Percentiles rank a stretch among this genome's conserved stretches.
phyloP scores from a whole-genome alignment of 1,140 invertebrate genomes.

The Linepithema humile region DNA sequence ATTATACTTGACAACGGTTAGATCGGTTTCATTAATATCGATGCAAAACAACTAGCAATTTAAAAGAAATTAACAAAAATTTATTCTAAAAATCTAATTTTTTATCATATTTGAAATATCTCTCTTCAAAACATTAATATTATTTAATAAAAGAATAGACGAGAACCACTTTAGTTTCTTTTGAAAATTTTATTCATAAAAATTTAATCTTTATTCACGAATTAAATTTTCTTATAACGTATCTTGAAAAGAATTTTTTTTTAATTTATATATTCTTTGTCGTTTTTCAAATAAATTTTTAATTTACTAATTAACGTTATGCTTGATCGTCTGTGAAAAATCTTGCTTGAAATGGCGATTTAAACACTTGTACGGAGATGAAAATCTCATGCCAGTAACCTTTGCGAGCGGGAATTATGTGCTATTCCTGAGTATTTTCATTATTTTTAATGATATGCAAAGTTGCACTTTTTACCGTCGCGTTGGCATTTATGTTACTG shows the following conservation, averaged over 20 bases:
- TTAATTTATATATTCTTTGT: too few species aligned
- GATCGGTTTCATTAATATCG: background rate
- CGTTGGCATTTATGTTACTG: background rate
- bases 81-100: background rate
- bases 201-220: too few species aligned
- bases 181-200: too few species aligned
- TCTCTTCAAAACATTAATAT: background rate
- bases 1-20: background rate
- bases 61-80: too few species aligned
- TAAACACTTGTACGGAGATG: background rate
- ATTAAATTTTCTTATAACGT: too few species aligned
- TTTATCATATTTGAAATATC: background rate
- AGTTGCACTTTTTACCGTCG: background rate
- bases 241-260: too few species aligned
- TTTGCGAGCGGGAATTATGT: background rate
- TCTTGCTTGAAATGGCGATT: background rate
- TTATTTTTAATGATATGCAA: conserved; percentile 12
- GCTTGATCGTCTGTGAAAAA: background rate
- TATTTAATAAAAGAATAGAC: background rate
- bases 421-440: background rate
- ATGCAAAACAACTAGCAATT: too few species aligned
- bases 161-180: too few species aligned
- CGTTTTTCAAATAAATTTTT: too few species aligned
- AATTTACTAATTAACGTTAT: background rate
- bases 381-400: background rate